These are phyloP conservation scores for Sesamia inferens DNA, from an alignment of 2,888 invertebrate genomes.

Conservation along the genomic window DNA sequence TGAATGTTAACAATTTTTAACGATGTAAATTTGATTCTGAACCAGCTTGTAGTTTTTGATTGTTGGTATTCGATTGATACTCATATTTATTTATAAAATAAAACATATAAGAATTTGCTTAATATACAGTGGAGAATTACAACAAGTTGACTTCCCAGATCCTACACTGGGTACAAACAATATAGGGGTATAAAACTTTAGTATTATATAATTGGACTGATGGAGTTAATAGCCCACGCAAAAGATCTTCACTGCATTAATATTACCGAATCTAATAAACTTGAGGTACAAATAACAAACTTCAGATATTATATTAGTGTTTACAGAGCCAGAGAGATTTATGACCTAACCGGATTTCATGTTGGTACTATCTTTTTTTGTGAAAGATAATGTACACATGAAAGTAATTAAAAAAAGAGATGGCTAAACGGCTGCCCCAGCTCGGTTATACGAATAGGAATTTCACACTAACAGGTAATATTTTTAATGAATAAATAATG, in stretches of 20 bases:
- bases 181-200: not conserved
- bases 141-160: not conserved
- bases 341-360: slow-evolving; percentile 16
- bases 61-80: not conserved
- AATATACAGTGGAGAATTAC: not conserved
- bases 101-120: not conserved
- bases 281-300: slow-evolving; percentile 4
- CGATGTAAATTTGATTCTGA: not conserved
- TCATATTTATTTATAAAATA: not conserved
- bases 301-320: slow-evolving; percentile 37
- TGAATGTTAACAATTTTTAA: slow-evolving; percentile 2
- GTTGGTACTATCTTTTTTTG: too few relatives aligned
- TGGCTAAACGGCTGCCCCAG: too few relatives aligned
- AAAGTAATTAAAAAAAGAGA: too few relatives aligned
- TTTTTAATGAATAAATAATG: too few relatives aligned
- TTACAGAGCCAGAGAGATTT: slow-evolving; percentile 29
- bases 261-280: slow-evolving; percentile 19
- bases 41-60: not conserved
- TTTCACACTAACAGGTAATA: too few relatives aligned
- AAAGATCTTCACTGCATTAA: not conserved
- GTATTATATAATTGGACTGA: not conserved
- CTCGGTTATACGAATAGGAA: too few relatives aligned
- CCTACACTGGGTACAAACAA: not conserved
- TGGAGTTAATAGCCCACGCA: not conserved
- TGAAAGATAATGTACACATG: too few relatives aligned